These are phyloP conservation scores for Erpetoichthys calabaricus DNA, from an alignment of 2,797 vertebrate genomes.

Conservation along the genomic window DNA sequence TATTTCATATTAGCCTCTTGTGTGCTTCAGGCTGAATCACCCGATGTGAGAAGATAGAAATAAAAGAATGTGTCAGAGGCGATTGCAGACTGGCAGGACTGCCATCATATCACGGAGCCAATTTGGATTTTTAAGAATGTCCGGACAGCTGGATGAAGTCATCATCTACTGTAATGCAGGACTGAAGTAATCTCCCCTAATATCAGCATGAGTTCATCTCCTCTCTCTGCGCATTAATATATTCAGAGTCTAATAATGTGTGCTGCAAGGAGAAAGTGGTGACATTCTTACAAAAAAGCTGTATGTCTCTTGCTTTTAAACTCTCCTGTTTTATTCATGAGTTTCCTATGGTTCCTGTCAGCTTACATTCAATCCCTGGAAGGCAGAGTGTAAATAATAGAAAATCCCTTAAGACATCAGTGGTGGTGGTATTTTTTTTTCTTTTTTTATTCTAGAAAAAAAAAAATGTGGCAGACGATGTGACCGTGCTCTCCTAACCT, in stretches of 20 bases:
- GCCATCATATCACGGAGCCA: constrained; percentile 9
- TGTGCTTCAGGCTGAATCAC: no score
- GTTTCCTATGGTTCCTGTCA: constrained; percentile 55
- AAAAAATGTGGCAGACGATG: no score
- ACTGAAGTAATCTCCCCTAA: constrained; percentile 16
- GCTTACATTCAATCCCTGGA: constrained; percentile 45
- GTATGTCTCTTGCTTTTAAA: constrained; percentile 46
- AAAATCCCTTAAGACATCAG: constrained; percentile 38
- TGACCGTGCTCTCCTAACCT: no score
- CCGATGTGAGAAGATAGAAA: no score
- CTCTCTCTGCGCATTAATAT: constrained; percentile 31
- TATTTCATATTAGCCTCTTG: no score
- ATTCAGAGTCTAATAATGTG: not conserved
- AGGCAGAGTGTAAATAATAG: constrained; percentile 60
- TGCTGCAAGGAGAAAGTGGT: constrained; percentile 24
- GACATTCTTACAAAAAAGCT: constrained; percentile 10
- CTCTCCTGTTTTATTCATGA: constrained; percentile 58
- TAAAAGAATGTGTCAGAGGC: not conserved
- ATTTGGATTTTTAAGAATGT: constrained; percentile 2
- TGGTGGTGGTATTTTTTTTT: no score
- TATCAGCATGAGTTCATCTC: constrained; percentile 15
- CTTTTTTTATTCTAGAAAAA: no score
- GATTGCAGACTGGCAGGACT: not conserved
- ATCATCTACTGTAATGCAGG: constrained; percentile 8
- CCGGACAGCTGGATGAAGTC: not conserved